Evolutionary conservation across 2,113 vertebrate species (phyloP), one percentile per base, ranked within the genome.

Genomic region (Microcebus tavaratra): DNA sequence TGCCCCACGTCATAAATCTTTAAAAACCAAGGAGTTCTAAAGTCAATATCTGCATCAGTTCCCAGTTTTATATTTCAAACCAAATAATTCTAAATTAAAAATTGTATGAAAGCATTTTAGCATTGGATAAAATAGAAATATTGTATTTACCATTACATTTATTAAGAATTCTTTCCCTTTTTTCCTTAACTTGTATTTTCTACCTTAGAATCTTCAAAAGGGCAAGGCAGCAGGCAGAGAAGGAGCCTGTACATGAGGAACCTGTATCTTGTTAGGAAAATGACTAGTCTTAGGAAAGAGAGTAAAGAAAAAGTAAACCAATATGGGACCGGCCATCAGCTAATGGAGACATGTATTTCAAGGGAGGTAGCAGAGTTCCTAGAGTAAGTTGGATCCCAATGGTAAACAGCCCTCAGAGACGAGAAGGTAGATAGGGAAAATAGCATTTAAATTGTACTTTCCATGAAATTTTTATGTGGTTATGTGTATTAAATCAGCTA

Each of bases 391-490:
- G 91, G 91, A 97, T 98, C 98, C 97, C 98, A 94, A 21, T 93
- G 95, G 98, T 88, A 98, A 98, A 97, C 83, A 36, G 53, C 94
- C 98, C 97, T 98, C 88, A 97, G 98, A 98, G 97, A 98, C 75
- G 85, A 97, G 97, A 96, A 97, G 55, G 90, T 95, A 97, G 83
- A 88, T 92, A 98, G 97, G 97, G 95, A 98, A 98, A 98, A 97
- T 73, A 98, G 97, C 95, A 94, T 94, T 98, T 97, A 96, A 96
- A 73, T 97, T 98, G 94, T 97, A 61, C 97, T 98, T 98, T 81
- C 94, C 94, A 98, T 98, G 83, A 98, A 98, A 98, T 96, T 98
- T 98, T 98, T 98, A 98, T 98, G 96, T 92, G 92, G 6, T 96
- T 84, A 29, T 97, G 76, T 96, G 67, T 97, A 93, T 98, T 97